phyloP scores from a whole-genome alignment of 2,113 vertebrate species.

The Sinocyclocheilus maitianheensis region DNA sequence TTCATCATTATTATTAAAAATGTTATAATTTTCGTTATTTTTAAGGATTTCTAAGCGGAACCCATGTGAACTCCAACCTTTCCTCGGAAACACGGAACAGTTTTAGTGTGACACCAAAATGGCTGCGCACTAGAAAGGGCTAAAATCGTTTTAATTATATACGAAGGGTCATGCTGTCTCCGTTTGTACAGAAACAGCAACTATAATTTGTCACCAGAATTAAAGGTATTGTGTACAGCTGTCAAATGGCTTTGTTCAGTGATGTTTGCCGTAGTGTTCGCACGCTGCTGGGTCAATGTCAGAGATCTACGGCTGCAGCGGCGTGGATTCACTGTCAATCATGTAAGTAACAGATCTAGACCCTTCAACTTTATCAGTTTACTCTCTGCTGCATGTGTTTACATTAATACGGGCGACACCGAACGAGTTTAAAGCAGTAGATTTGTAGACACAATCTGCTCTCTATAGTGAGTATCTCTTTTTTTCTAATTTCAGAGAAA shows the following conservation, averaged over 20 bases:
- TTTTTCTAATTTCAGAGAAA: not conserved
- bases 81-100: not conserved
- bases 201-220: not conserved
- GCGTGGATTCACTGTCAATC: conserved; percentile 20
- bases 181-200: not conserved
- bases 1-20: not conserved
- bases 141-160: not conserved
- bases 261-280: conserved; percentile 56
- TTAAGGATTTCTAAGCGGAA: not conserved
- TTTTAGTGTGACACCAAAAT: conserved; percentile 4
- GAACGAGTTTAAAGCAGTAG: not conserved
- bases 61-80: not conserved
- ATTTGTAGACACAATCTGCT: not conserved
- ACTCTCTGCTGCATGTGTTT: not conserved
- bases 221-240: not conserved
- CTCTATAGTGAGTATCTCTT: not conserved
- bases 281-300: conserved; percentile 63
- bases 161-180: not conserved
- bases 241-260: conserved; percentile 61
- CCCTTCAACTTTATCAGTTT: not conserved
- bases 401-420: not conserved
- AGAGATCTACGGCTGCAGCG: conserved; percentile 41
- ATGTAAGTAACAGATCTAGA: conserved; percentile 33
- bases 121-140: conserved; percentile 2
- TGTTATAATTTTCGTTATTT: not conserved